Percentiles rank a stretch among this genome's conserved stretches.
phyloP scores from a whole-genome alignment of 2,797 vertebrate species.

The Pachyuromys duprasi region DNA sequence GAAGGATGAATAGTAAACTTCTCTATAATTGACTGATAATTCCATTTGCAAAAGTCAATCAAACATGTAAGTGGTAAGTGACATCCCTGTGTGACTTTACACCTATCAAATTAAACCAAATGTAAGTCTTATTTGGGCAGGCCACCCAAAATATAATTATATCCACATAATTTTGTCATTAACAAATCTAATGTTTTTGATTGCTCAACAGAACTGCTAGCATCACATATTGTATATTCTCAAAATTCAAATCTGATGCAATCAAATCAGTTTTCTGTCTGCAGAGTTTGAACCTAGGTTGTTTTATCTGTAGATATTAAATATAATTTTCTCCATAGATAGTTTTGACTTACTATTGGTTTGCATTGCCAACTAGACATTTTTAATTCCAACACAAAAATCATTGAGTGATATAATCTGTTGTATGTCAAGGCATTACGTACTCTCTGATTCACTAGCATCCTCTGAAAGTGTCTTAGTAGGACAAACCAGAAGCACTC shows the following conservation, averaged over 20 bases:
- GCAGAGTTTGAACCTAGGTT: neutral
- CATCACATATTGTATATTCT: neutral
- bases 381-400: slow-evolving; percentile 2
- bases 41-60: slow-evolving; percentile 27
- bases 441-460: neutral
- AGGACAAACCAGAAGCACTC: neutral
- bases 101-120: slow-evolving; percentile 56
- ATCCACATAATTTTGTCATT: neutral
- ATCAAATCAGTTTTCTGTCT: slow-evolving; percentile 19
- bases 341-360: neutral
- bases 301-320: neutral
- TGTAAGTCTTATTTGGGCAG: neutral
- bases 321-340: neutral
- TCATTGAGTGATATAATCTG: neutral
- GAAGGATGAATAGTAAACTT: neutral
- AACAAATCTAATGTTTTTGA: neutral
- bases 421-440: neutral
- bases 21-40: neutral
- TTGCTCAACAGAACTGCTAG: neutral
- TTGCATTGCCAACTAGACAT: neutral
- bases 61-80: neutral
- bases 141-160: neutral
- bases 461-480: neutral
- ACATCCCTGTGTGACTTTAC: slow-evolving; percentile 6
- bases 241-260: neutral